Base-by-base conservation (phyloP, 2,113 vertebrate species). In the Triplophysa rosa region DNA sequence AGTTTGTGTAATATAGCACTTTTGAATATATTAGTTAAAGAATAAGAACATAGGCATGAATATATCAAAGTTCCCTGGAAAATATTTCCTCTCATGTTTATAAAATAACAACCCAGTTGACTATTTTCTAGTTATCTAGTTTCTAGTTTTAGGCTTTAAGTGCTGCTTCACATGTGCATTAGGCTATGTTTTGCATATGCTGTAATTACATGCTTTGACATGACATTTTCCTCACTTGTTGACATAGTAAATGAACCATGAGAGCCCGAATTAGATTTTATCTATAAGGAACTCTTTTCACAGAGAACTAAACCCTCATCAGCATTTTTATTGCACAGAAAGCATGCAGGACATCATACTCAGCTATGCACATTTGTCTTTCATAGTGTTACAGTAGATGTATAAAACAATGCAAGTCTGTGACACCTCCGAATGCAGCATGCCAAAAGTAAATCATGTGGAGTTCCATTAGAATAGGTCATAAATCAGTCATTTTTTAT, bases 241-340 rank as follows among this genome's bases (percentile, higher is more conserved):
- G 14, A 19, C 14, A 74, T 37, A 45, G 10, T 45, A 74, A 74
- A 62, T 74, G 58, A 45, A 37, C 71, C 37, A 73, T 45, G 37
- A 42, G 9, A 73, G 21, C 1, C 1, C 10, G 8, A 45, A 24
- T 26, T 73, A 58, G 29, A 59, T 72, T 26, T 72, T 29, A 72
- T 3, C 13, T 19, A 23, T 23, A 72, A 58, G 3, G 19, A 59
- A 7, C 54, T 59, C 37, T 59, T 72, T 61, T 29, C n/a, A 11
- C n/a, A 0, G 29, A 21, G 69, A 58, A 23, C 52, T 37, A 40
- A 71, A 58, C 56, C 9, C 45, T 69, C 47, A 69, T 71, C 52
- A 40, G 12, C 40, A 62, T 19, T 74, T 8, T 62, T 26, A 74
- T 74, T 47, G 21, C 21, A 12, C 56, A 26, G 17, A 23, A 29